Conservation (phyloP, 1,140 invertebrate species). For the Hetaerina americana region DNA sequence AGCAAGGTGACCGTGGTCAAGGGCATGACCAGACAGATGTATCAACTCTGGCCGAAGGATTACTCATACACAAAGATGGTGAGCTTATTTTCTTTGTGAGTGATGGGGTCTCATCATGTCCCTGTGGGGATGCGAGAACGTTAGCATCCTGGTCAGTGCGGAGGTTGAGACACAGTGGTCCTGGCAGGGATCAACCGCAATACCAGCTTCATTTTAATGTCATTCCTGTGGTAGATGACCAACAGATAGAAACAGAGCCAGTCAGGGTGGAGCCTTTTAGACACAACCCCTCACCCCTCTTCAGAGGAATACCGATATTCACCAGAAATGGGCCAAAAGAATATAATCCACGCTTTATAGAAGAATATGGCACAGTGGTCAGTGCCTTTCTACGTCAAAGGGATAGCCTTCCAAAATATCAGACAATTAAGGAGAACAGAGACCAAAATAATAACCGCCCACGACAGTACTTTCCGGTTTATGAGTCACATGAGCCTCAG, state of each 20-base stretch:
- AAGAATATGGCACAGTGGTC: neutral
- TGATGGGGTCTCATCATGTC: neutral
- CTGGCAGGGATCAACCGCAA: neutral
- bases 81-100: neutral
- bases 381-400: neutral
- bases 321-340: neutral
- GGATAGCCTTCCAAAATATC: neutral
- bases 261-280: neutral
- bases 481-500: neutral
- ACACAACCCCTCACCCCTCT: neutral
- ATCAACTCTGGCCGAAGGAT: neutral
- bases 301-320: neutral
- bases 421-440: neutral
- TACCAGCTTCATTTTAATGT: conserved; percentile 3
- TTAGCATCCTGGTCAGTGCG: conserved; percentile 16
- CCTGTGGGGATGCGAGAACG: neutral
- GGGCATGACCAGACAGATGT: neutral
- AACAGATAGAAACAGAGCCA: neutral
- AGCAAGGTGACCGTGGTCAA: neutral
- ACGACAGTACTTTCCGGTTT: too few species aligned
- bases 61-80: neutral
- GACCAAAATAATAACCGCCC: too few species aligned
- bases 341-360: neutral
- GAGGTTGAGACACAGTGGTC: conserved; percentile 11
- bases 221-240: neutral